Conservation (phyloP, 2,888 invertebrate genomes). For the Nowickia ferox region DNA sequence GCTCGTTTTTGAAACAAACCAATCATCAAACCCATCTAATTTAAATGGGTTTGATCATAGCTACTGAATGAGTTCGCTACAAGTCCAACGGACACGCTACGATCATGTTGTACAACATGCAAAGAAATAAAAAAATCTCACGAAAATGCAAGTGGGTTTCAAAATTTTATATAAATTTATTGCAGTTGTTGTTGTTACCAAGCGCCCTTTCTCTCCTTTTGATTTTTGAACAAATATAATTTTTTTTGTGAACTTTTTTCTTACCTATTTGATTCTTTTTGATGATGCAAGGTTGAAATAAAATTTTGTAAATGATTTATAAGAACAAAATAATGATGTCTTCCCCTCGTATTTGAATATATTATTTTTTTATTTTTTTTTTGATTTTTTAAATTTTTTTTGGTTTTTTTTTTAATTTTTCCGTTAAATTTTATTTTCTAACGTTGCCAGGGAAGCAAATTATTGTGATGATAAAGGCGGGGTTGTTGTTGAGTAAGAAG, state of each 20-base stretch:
- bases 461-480: conserved; percentile 70
- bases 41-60: no score
- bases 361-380: conserved; percentile 66
- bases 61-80: no score
- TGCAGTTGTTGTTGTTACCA: not conserved
- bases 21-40: no score
- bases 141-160: no score
- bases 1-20: no score
- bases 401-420: conserved; percentile 24
- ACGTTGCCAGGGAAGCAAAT: conserved; percentile 71
- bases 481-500: conserved; percentile 65
- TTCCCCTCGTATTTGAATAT: conserved; percentile 70
- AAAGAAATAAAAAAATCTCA: no score
- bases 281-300: conserved; percentile 58
- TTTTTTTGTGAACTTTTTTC: conserved; percentile 42
- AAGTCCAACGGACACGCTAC: no score
- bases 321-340: conserved; percentile 74
- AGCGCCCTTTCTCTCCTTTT: conserved; percentile 7
- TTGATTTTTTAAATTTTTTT: conserved; percentile 68
- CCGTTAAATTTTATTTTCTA: conserved; percentile 43
- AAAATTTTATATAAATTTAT: not conserved
- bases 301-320: conserved; percentile 63
- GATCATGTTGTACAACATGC: no score
- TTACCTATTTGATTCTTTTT: conserved; percentile 65
- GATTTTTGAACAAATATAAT: not conserved